Conservation (phyloP, 2,113 vertebrate genomes). For the Halcyon senegalensis region DNA sequence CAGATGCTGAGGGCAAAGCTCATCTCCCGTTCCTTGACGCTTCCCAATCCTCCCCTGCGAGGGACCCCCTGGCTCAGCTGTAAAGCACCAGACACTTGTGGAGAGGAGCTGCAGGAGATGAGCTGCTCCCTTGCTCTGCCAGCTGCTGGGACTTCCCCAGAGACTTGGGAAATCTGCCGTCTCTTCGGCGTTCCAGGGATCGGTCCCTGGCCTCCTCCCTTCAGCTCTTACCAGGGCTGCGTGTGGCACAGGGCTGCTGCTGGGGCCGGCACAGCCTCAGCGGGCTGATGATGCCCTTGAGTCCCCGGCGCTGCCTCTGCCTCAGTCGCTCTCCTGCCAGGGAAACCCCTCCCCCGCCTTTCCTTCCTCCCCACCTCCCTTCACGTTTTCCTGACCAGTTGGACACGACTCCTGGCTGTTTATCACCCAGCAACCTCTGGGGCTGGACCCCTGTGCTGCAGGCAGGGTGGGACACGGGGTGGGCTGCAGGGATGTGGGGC, state of each 20-base stretch:
- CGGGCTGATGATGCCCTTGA: not conserved
- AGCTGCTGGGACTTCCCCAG: not conserved
- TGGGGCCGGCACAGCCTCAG: accelerated
- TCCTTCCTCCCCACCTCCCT: not conserved
- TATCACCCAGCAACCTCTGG: accelerated
- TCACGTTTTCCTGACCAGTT: not conserved
- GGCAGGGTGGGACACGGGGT: not conserved
- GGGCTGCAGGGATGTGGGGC: not conserved
- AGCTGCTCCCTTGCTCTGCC: not conserved
- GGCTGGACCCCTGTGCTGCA: not conserved
- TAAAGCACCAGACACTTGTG: not conserved
- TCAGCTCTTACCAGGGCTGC: not conserved
- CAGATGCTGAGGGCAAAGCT: not conserved
- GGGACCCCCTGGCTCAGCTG: not conserved
- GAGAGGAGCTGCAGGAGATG: no score
- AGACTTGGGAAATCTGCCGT: not conserved
- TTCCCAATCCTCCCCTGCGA: not conserved
- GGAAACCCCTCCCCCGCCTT: not conserved
- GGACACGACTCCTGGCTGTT: not conserved
- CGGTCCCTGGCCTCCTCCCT: not conserved
- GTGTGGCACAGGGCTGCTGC: not conserved
- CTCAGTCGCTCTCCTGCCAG: not conserved
- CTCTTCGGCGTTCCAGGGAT: not conserved
- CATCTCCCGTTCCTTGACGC: not conserved
- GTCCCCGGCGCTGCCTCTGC: not conserved